Base-by-base conservation (phyloP, 2,797 vertebrate genomes). In the Sebastes cheni region DNA sequence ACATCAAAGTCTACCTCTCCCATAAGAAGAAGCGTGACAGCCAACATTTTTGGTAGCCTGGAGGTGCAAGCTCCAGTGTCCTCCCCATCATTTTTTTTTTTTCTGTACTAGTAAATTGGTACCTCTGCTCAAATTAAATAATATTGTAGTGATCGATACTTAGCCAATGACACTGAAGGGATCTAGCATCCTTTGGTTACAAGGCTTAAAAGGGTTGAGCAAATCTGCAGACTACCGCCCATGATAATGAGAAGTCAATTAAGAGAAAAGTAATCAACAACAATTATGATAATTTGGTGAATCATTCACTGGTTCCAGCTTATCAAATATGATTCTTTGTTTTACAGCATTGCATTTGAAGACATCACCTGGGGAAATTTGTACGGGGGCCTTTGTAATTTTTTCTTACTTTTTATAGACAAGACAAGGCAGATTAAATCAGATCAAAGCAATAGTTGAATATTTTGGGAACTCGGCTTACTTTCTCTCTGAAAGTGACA, bases 1-100 rank as follows among this genome's bases (percentile, higher is more conserved):
- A 89, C 90, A 93, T 94, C 93, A 91, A 91, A 89, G 93, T 89
- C 86, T 82, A 71, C 67, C 80, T 88, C 86, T 84, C 72, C 85
- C 36, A 75, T 58, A 86, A 82, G 87, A 83, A 80, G 76, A 81
- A 75, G 71, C 13, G 66, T 88, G 87, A 86, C 88, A 91, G 88
- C 36, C 88, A 85, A 86, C 88, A 68, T 83, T 89, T 93, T 86
- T 74, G 65, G 66, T 88, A 25, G 83, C 86, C 83, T 72, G 61
- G 69, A 87, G 91, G 86, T 85, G 67, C n/a, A 9, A 83, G 74
- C 66, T 64, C 70, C 29, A 60, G 27, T 85, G 89, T 90, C 88
- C 84, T 82, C 72, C 72, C 67, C 61, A 72, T 74, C 42, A 36
- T 70, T 62, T 75, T 25, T 64, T 75, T 64, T 75, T 75, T 81